Evolutionary conservation across 2,888 invertebrate species (phyloP).

Genomic region (Beris morrisii): DNA sequence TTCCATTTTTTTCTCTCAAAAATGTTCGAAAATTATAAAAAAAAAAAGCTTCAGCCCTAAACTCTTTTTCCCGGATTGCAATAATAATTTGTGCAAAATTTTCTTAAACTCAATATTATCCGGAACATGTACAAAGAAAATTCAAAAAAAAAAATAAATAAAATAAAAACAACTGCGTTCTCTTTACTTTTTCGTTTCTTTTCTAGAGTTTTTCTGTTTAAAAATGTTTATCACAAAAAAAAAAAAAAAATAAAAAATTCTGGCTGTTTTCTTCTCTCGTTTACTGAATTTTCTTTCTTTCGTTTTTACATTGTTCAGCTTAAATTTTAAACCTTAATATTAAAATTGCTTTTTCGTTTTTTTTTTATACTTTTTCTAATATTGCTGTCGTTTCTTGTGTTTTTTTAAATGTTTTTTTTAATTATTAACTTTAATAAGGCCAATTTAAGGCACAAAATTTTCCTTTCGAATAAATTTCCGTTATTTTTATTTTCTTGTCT

Average conservation of each 20-base stretch:
- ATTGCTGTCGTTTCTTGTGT: slow-evolving; percentile 32
- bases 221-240: not conserved
- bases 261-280: too few relatives aligned
- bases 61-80: not conserved
- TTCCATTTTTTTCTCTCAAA: slow-evolving; percentile 5
- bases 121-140: not conserved
- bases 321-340: not conserved
- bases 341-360: not conserved
- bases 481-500: slow-evolving; percentile 10
- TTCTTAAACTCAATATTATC: slow-evolving; percentile 1
- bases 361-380: slow-evolving; percentile 34
- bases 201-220: not conserved
- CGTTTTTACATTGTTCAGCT: slow-evolving; percentile 1
- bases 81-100: not conserved
- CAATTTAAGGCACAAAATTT: slow-evolving; percentile 46
- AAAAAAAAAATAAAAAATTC: not conserved
- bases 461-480: slow-evolving; percentile 38
- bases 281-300: slow-evolving; percentile 28
- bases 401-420: slow-evolving; percentile 17
- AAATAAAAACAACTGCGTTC: not conserved
- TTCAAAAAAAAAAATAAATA: not conserved
- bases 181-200: not conserved
- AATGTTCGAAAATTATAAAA: not conserved
- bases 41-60: not conserved
- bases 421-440: slow-evolving; percentile 41